Conservation (phyloP, 2,797 vertebrate species). For the Pseudotriccus pelzelni region DNA sequence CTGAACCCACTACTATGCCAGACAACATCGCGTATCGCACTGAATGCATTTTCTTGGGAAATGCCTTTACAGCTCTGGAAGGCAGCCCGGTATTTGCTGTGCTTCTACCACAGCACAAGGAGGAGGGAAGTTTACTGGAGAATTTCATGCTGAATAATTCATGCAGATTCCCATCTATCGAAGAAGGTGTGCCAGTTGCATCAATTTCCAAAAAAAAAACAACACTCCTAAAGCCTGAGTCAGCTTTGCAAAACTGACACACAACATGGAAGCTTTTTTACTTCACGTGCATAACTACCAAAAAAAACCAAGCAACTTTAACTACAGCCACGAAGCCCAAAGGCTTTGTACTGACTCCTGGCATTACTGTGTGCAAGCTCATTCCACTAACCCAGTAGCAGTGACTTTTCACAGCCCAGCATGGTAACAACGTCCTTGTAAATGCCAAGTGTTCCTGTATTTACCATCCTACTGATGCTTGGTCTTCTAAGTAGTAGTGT, state of each 20-base stretch:
- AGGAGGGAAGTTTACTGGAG: not conserved
- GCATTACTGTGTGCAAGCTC: not conserved
- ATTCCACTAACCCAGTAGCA: not conserved
- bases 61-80: constrained; percentile 11
- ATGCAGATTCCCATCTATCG: not conserved
- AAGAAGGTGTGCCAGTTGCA: not conserved
- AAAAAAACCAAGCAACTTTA: not conserved
- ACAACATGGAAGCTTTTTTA: accelerated
- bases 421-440: not conserved
- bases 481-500: not conserved
- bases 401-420: not conserved
- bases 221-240: not conserved
- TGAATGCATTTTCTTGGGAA: not conserved
- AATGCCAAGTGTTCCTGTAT: not conserved
- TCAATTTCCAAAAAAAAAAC: not conserved
- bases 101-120: constrained; percentile 2
- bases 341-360: not conserved
- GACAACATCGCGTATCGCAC: not conserved
- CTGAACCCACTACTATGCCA: not conserved
- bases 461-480: not conserved
- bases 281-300: not conserved
- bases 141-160: constrained; percentile 54
- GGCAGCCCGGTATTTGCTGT: not conserved
- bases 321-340: not conserved
- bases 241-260: not conserved